Conservation (phyloP, 2,888 invertebrate genomes). For the Chorisops tibialis region DNA sequence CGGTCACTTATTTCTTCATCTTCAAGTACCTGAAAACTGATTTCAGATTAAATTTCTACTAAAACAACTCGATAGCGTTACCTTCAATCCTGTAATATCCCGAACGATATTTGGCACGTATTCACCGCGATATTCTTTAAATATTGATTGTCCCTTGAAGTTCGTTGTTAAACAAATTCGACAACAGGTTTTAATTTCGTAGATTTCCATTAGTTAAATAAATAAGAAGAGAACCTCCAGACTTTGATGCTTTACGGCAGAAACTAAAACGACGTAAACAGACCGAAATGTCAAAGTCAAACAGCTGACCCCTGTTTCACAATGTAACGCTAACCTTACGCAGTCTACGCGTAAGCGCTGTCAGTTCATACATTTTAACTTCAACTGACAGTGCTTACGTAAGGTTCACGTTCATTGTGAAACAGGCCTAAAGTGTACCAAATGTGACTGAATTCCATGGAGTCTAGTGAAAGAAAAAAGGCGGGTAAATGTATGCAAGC, state of each 20-base stretch:
- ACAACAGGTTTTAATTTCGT: slow-evolving; percentile 16
- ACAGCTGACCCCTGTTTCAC: too few relatives aligned
- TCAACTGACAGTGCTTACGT: too few relatives aligned
- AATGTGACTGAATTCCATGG: too few relatives aligned
- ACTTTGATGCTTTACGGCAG: not conserved
- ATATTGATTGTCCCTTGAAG: slow-evolving; percentile 24
- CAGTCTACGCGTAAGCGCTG: too few relatives aligned
- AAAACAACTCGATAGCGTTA: not conserved
- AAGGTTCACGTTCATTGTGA: too few relatives aligned
- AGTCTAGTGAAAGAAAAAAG: too few relatives aligned
- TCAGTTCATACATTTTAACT: too few relatives aligned
- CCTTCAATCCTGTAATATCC: slow-evolving; percentile 20
- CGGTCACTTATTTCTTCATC: slow-evolving; percentile 11
- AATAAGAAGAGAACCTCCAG: not conserved
- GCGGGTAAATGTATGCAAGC: too few relatives aligned
- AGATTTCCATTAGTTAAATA: not conserved
- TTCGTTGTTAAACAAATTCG: slow-evolving; percentile 21
- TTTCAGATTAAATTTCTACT: not conserved
- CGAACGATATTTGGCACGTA: slow-evolving; percentile 21
- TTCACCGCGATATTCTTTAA: slow-evolving; percentile 18
- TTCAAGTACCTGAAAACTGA: slow-evolving; percentile 5
- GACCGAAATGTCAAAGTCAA: too few relatives aligned
- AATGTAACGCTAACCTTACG: too few relatives aligned
- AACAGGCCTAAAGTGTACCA: too few relatives aligned
- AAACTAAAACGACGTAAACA: not conserved